Conservation (phyloP, 2,888 invertebrate species). For the Plebejus anna region DNA sequence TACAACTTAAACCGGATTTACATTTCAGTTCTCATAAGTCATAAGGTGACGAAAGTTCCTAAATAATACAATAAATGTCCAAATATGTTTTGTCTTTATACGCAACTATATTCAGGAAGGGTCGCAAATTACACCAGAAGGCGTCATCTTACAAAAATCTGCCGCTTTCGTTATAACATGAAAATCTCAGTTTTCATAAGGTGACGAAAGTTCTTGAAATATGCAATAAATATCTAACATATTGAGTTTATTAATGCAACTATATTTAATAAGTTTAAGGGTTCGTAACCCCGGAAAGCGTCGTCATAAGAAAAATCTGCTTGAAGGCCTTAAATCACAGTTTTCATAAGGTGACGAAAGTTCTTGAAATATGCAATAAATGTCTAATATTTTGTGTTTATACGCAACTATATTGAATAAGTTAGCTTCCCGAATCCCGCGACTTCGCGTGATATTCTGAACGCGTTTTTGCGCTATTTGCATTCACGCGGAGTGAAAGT, state of each 20-base stretch:
- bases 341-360: background rate
- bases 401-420: constrained; percentile 29
- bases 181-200: background rate
- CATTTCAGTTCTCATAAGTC: background rate
- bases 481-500: constrained; percentile 66
- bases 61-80: constrained; percentile 26
- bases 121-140: background rate
- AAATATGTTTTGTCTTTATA: constrained; percentile 6
- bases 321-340: too few relatives aligned
- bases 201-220: constrained; percentile 1
- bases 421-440: background rate
- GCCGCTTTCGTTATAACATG: background rate
- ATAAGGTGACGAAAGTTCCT: background rate
- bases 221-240: constrained; percentile 27
- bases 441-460: constrained; percentile 10
- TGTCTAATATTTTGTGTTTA: constrained; percentile 25
- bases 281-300: too few relatives aligned
- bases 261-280: constrained; percentile 17
- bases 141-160: background rate
- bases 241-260: background rate
- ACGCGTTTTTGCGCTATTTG: constrained; percentile 55
- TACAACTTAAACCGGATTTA: too few relatives aligned
- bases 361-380: constrained; percentile 29
- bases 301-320: background rate
- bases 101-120: constrained; percentile 23